Base-by-base conservation (phyloP, 2,797 vertebrate species). In the Todus mexicanus region DNA sequence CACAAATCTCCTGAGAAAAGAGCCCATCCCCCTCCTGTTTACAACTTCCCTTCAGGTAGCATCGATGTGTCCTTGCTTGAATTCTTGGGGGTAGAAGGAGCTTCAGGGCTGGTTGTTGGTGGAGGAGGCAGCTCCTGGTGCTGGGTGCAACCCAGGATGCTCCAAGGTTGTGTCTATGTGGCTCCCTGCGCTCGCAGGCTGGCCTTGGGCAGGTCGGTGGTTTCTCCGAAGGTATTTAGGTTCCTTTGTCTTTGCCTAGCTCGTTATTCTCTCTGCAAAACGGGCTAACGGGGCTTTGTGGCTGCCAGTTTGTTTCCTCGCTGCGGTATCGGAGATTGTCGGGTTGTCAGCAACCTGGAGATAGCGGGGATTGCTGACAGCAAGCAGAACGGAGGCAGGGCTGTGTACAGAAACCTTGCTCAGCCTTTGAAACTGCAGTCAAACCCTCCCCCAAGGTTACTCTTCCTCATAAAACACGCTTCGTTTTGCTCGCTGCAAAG, bases 291-390 rank as follows among this genome's bases (percentile, higher is more conserved):
- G 59, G 79, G 66, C 29, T 91, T 64, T 92, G 91, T 47, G 42
- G 91, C 78, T 72, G 48, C 68, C 92, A 78, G 91, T 79, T 91
- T 91, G 87, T 72, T 91, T 69, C 69, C 84, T 75, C 80, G 15
- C 87, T 89, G 91, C 51, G 0, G 91, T 77, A 68, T 65, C 10
- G 4, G 89, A 70, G 92, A 75, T 91, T 92, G 95, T 93, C 12
- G 73, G 91, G 54, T 15, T 93, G 93, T 96, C 94, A 96, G 93
- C 94, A 94, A 75, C 76, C 79, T 59, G 90, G 88, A 94, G 93
- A 94, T 91, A 90, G 87, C 79, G 25, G 79, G 87, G 94, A 93
- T 57, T 94, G 95, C 95, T 95, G 96, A 95, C 94, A 95, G 91
- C 29, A 54, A 85, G 92, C 95, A 96, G 89, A 96, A 90, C 91